Base-by-base conservation (phyloP, 2,113 vertebrate genomes). In the Probosciger aterrimus region DNA sequence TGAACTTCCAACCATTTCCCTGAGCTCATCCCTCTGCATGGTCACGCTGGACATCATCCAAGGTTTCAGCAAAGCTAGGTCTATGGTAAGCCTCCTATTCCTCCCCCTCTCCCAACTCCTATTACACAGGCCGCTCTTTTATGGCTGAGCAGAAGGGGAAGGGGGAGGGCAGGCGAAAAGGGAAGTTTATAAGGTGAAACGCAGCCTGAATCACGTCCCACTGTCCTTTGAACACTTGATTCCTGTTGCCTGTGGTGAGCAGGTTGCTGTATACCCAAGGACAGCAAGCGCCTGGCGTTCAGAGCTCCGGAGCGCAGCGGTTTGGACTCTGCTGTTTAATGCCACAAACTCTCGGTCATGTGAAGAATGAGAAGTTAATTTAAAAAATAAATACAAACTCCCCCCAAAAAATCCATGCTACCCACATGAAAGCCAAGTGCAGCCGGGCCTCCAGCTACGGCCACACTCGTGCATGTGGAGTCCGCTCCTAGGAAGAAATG, bases 11-110 rank as follows among this genome's bases (percentile, higher is more conserved):
- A 14, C 69, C 77, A 79, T 73, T 95, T 87, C 83, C 86, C 86
- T 92, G 86, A 96, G 93, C 91, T 96, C 94, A 96, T 93, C 92
- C 90, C 83, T 94, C 80, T 63, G 83, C 81, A 63, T 75, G 91
- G 88, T 96, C 96, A 95, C 80, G n/a, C 93, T 96, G 95, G 95
- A 96, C 63, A 73, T 63, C 62, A 80, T 93, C 93, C 96, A 95
- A 93, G 37, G 83, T 79, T 95, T 95, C 90, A 79, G 95, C 80
- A 96, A 84, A 94, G 74, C 81, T 79, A 84, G 57, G 81, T 96
- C 83, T 93, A 95, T 64, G 68, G 1, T 68, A 79, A 93, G 73
- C 60, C 83, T 86, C 65, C 86, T 76, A 28, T 71, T 92, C 90
- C 90, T 93, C 86, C 95, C 92, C 88, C 93, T 88, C 94, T 95